Base-by-base conservation (phyloP, 2,797 vertebrate species). In the Sciurus vulgaris region DNA sequence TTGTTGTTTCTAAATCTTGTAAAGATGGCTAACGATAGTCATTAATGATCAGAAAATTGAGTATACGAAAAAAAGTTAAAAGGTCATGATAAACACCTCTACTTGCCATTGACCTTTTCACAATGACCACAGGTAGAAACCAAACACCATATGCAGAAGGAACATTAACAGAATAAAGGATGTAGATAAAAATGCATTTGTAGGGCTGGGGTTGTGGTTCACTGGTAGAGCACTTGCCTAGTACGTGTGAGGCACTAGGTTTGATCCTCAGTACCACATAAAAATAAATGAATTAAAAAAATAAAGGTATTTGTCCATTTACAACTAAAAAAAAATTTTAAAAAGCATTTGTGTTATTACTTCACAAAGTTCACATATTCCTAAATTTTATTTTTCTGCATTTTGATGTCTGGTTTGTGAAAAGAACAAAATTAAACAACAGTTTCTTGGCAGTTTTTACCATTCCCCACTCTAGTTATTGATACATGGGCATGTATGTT, bases 1-100 rank as follows among this genome's bases (percentile, higher is more conserved):
- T 86, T 24, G 20, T 70, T 74, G 38, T 84, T 41, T 22, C 56
- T 13, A 89, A 59, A 89, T 95, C 30, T 94, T 83, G 30, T 49
- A 76, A 54, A 83, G 63, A 30, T n/a, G 6, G 13, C 69, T 56
- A 92, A 92, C 54, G 9, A 33, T 44, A 81, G 41, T 14, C 5
- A n/a, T 1, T 24, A 78, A 65, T 17, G 17, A 14, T 85, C 33
- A 81, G n/a, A 30, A 81, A 79, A 91, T 44, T 3, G n/a, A 76
- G 17, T 47, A 15, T 20, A 14, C 14, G 41, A 44, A 20, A 54
- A 87, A 93, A 96, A 79, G 2, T 61, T 70, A 38, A 67, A 85
- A 86, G 7, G 56, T 91, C 33, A 14, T 76, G 38, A 63, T 49
- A 88, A 86, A 54, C 9, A 77, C 20, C 12, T 85, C 67, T 77